These are phyloP conservation scores for Lophotis ruficrista DNA, from an alignment of 2,113 vertebrate species.

Conservation along the genomic window DNA sequence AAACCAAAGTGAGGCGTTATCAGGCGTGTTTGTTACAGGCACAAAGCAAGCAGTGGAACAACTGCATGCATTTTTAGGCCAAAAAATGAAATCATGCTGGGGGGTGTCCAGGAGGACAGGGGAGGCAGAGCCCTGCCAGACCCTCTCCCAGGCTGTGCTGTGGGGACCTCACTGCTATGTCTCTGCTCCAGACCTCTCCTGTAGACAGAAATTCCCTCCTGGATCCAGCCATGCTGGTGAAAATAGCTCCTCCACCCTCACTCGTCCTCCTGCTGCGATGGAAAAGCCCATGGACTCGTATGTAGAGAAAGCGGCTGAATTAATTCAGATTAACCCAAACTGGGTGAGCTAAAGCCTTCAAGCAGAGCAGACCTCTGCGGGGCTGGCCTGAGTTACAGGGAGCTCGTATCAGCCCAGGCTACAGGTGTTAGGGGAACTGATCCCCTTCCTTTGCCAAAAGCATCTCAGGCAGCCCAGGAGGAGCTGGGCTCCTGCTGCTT, in stretches of 20 bases:
- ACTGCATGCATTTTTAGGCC: rapidly evolving
- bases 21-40: not conserved
- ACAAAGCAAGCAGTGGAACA: not conserved
- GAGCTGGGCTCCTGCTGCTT: not conserved
- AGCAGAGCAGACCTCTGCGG: rapidly evolving
- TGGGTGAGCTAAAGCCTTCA: rapidly evolving
- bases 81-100: not conserved
- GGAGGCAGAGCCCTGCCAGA: not conserved
- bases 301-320: not conserved
- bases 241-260: rapidly evolving
- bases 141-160: not conserved
- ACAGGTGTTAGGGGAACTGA: not conserved
- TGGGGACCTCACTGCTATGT: not conserved
- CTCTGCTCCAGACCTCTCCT: not conserved
- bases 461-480: not conserved
- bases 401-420: rapidly evolving
- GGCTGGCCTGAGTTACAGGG: not conserved
- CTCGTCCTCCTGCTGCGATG: not conserved
- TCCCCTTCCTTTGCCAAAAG: not conserved
- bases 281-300: rapidly evolving
- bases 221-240: not conserved
- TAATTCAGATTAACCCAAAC: not conserved
- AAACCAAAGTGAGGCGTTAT: not conserved
- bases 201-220: not conserved
- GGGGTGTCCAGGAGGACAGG: not conserved